These are phyloP conservation scores for Antedon mediterranea DNA, from an alignment of 53 echinoderm and acorn worm species.

Conservation along the genomic window DNA sequence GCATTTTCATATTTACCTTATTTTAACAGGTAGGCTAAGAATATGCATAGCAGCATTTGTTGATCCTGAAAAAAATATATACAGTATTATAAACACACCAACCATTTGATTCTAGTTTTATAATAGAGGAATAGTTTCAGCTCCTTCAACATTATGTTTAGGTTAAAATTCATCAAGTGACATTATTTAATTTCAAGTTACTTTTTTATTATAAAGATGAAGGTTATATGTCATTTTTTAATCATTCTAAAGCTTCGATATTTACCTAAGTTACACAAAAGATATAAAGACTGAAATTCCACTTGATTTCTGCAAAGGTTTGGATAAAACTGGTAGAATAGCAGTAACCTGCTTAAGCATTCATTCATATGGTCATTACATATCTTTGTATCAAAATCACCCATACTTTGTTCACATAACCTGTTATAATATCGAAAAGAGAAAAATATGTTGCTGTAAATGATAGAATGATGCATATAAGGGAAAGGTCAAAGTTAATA, in stretches of 20 bases:
- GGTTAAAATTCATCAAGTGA: too few relatives aligned
- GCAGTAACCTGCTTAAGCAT: slow-evolving; percentile 54
- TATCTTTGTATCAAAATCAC: slow-evolving; percentile 56
- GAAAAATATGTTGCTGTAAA: too few relatives aligned
- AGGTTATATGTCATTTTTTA: too few relatives aligned
- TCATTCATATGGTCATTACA: slow-evolving; percentile 64
- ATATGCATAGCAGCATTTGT: neutral
- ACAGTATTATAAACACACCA: too few relatives aligned
- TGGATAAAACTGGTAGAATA: slow-evolving; percentile 25
- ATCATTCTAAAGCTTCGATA: too few relatives aligned
- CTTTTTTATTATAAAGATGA: too few relatives aligned
- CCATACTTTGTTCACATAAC: slow-evolving; percentile 33
- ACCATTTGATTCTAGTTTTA: too few relatives aligned
- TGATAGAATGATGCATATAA: neutral
- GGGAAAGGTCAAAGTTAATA: neutral
- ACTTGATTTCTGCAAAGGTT: slow-evolving; percentile 9
- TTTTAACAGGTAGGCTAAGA: neutral
- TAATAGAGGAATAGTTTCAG: too few relatives aligned
- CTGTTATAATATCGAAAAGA: too few relatives aligned
- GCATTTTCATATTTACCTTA: neutral
- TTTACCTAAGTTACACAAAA: slow-evolving; percentile 72
- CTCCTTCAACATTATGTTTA: too few relatives aligned
- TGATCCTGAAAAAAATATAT: neutral
- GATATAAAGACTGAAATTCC: slow-evolving; percentile 58
- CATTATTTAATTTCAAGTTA: too few relatives aligned